These are phyloP conservation scores for Mystacides longicornis DNA, from an alignment of 2,888 invertebrate species.

Conservation along the genomic window DNA sequence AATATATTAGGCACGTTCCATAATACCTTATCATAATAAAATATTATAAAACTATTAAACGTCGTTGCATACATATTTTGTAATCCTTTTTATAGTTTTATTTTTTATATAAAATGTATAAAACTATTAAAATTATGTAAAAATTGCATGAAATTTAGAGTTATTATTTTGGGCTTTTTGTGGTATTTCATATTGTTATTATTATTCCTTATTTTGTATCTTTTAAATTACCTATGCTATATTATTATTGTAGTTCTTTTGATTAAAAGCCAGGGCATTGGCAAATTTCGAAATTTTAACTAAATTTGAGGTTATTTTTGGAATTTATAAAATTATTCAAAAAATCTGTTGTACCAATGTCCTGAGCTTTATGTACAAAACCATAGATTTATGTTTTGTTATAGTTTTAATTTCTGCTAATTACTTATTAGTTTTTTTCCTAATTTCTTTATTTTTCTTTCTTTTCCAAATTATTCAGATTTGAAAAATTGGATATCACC, in stretches of 20 bases:
- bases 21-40: constrained; percentile 7
- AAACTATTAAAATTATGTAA: background rate
- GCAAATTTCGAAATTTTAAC: constrained; percentile 46
- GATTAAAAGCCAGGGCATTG: constrained; percentile 83
- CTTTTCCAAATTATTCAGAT: constrained; percentile 55
- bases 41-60: constrained; percentile 2
- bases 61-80: background rate
- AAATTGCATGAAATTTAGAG: background rate
- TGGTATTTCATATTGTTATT: constrained; percentile 2
- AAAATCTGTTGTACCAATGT: constrained; percentile 50
- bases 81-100: background rate
- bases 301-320: too few relatives aligned
- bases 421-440: constrained; percentile 20
- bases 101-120: background rate
- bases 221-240: background rate
- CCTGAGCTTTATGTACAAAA: constrained; percentile 48
- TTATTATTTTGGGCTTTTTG: background rate
- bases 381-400: constrained; percentile 12
- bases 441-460: constrained; percentile 22
- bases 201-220: background rate
- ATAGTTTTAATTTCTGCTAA: constrained; percentile 10
- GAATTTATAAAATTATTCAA: constrained; percentile 23
- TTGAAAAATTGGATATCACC: constrained; percentile 98
- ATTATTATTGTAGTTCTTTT: constrained; percentile 2
- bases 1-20: background rate